A percentile compares a stretch with the other conserved stretches of the same genome.
phyloP scores from a whole-genome alignment of 2,888 invertebrate species.

The Andrena chrysosceles region DNA sequence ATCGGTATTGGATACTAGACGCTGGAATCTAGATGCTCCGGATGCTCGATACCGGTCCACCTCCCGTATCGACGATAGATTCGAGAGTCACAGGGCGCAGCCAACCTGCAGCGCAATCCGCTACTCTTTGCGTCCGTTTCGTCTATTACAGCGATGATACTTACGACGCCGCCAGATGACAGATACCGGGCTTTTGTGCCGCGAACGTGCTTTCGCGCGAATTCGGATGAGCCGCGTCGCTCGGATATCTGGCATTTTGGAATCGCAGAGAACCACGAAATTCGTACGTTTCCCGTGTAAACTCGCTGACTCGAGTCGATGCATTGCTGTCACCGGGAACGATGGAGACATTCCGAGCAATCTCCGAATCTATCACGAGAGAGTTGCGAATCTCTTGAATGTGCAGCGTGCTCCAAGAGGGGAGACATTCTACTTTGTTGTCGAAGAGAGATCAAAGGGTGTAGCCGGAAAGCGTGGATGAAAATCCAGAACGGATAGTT shows the following conservation, averaged over 20 bases:
- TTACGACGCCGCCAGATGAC: constrained; percentile 7
- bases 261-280: background rate
- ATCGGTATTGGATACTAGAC: constrained; percentile 34
- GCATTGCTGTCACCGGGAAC: too few species aligned
- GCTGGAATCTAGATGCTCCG: constrained; percentile 45
- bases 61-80: background rate
- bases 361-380: too few species aligned
- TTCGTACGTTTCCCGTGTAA: background rate
- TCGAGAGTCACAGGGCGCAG: background rate
- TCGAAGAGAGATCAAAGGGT: too few species aligned
- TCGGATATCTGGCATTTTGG: background rate
- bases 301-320: too few species aligned
- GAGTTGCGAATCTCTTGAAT: too few species aligned
- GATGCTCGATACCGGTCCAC: constrained; percentile 40
- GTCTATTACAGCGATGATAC: constrained; percentile 24
- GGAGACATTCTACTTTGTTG: too few species aligned
- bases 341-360: too few species aligned
- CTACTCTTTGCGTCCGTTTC: constrained; percentile 29
- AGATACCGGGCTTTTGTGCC: constrained; percentile 21
- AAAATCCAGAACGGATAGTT: constrained; percentile 16
- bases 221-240: constrained; percentile 28
- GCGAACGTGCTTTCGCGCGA: constrained; percentile 13
- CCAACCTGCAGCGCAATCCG: background rate
- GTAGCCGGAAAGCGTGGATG: constrained; percentile 4
- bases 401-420: too few species aligned